Percentiles rank a stretch among this genome's conserved stretches.
Conservation (phyloP, 2,797 vertebrate species). For the Micrastur ruficollis region DNA sequence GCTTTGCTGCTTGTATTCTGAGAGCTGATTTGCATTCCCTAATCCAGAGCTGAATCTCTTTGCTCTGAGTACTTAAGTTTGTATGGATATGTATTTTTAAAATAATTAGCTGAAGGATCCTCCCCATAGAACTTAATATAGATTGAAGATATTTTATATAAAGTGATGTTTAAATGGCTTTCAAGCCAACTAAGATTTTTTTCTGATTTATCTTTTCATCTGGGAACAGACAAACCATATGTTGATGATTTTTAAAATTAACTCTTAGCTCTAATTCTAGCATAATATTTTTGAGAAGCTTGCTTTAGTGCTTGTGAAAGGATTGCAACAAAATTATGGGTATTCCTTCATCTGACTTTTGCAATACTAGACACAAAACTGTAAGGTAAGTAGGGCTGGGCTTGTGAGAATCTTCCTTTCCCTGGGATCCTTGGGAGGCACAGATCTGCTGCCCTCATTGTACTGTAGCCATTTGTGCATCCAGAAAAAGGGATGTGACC, state of each 20-base stretch:
- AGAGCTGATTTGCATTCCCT: slow-evolving; percentile 56
- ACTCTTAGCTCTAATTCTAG: not conserved
- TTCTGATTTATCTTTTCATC: not conserved
- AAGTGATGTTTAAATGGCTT: not conserved
- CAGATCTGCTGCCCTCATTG: not conserved
- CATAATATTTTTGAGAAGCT: not conserved
- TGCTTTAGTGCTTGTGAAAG: not conserved
- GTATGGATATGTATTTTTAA: slow-evolving; percentile 4
- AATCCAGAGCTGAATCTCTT: slow-evolving; percentile 52
- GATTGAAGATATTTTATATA: not conserved
- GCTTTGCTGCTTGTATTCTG: slow-evolving; percentile 38
- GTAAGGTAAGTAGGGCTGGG: not conserved
- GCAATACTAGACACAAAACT: not conserved
- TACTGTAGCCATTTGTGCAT: not conserved
- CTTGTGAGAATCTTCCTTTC: not conserved
- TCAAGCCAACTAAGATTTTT: not conserved
- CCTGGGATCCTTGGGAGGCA: not conserved
- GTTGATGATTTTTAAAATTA: not conserved
- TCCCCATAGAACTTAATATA: slow-evolving; percentile 6
- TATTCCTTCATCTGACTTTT: not conserved
- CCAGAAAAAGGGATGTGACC: not conserved
- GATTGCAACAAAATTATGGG: not conserved
- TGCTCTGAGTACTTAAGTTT: slow-evolving; percentile 3
- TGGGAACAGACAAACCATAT: not conserved
- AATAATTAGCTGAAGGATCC: slow-evolving; percentile 27